Conservation (phyloP, 1,140 invertebrate species). For the Microplitis demolitor region DNA sequence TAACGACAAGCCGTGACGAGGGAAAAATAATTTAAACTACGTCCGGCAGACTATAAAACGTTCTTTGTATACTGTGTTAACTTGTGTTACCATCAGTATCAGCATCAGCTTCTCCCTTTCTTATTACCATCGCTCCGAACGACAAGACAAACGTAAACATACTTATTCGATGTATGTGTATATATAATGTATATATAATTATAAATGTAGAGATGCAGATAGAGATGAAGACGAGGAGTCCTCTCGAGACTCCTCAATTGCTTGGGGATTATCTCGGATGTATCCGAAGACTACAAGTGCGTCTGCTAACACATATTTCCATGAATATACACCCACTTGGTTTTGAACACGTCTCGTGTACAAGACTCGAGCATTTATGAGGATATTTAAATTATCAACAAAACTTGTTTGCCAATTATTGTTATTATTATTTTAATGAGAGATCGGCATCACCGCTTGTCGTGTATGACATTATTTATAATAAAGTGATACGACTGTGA, state of each 20-base stretch:
- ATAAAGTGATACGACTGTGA: slow-evolving; percentile 35
- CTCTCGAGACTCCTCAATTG: slow-evolving; percentile 1
- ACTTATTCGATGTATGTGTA: slow-evolving; percentile 28
- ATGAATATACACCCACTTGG: slow-evolving; percentile 27
- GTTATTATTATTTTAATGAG: neutral
- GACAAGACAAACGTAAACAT: slow-evolving; percentile 59
- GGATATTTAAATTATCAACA: too few relatives aligned
- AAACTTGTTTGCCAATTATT: too few relatives aligned
- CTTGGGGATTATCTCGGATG: slow-evolving; percentile 21
- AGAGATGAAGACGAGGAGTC: slow-evolving; percentile 33
- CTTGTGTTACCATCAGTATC: too few relatives aligned
- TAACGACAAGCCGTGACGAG: slow-evolving; percentile 50
- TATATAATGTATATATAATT: slow-evolving; percentile 4
- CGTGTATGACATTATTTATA: too few relatives aligned
- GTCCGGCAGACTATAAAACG: slow-evolving; percentile 57
- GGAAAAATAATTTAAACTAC: slow-evolving; percentile 46
- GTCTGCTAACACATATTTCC: slow-evolving; percentile 6
- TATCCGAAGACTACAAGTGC: slow-evolving; percentile 10
- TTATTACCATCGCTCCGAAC: neutral
- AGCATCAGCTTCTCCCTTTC: neutral
- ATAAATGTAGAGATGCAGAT: slow-evolving; percentile 22
- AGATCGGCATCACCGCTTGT: too few relatives aligned
- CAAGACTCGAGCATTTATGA: too few relatives aligned
- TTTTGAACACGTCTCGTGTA: neutral
- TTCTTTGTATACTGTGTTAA: slow-evolving; percentile 47